Evolutionary conservation across 2,888 invertebrate species (phyloP), one percentile per base, ranked within the genome.

Genomic region (Pterostichus niger): DNA sequence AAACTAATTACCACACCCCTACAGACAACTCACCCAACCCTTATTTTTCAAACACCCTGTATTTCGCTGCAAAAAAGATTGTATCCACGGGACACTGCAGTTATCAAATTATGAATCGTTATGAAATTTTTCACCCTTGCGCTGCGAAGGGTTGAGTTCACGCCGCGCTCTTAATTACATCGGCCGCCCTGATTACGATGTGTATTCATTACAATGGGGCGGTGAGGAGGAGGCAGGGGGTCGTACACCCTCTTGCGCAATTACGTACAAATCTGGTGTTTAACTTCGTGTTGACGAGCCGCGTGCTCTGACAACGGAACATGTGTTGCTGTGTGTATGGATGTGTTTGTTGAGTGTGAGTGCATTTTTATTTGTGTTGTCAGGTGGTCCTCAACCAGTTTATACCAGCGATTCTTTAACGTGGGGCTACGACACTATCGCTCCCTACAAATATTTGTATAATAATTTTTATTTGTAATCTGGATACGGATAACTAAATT

Each of bases 81-180:
- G 80, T 54, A 31, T 71, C 52, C 80, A 52, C 54, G 80, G 68
- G 54, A 40, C 54, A 40, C 49, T 64, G 68, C 61, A 75, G 82
- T 82, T 82, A 82, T 82, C 82, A 82, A 82, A 82, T 82, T 82
- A 82, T 75, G 82, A 82, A 82, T 75, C 82, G 82, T 82, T 82
- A 82, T 75, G 59, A 82, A 82, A 82, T 82, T 73, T 82, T 82
- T 82, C 82, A 75, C 75, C 82, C 82, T 54, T 52, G 54, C 81
- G 82, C 52, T 40, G 40, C 40, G 40, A 75, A 75, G 75, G 75
- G 75, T 49, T 54, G 46, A 15, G 31, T 54, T 71, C 64, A 49
- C 68, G 64, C 61, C 71, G 80, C 68, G 54, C 73, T 71, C 71
- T 82, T 82, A 82, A 82, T 82, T 82, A 82, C 82, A 52, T 61